Evolutionary conservation across 2,888 invertebrate species (phyloP).

Genomic region (Synanthedon formicaeformis): DNA sequence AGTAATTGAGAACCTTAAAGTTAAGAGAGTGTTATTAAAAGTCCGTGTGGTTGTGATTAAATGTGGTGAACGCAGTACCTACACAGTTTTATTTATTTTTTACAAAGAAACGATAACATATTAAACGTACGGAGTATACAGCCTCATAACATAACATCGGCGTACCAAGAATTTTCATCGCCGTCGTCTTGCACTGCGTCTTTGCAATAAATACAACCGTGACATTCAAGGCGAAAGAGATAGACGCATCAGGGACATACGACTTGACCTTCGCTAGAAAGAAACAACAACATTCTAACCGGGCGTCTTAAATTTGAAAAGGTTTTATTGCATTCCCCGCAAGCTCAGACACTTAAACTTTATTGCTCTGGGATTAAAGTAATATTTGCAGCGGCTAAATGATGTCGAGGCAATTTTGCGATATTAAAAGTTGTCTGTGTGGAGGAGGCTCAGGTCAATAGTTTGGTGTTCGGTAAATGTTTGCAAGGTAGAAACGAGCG

Average conservation of each 20-base stretch:
- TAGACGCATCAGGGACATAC: slow-evolving; percentile 30
- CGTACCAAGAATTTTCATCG: slow-evolving; percentile 66
- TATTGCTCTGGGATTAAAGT: slow-evolving; percentile 69
- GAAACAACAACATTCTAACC: slow-evolving; percentile 50
- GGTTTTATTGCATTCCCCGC: slow-evolving; percentile 68
- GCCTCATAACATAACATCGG: slow-evolving; percentile 62
- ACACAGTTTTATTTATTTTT: neutral
- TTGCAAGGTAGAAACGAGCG: slow-evolving; percentile 44
- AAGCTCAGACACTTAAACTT: slow-evolving; percentile 69
- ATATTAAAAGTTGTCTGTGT: slow-evolving; percentile 65
- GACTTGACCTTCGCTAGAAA: slow-evolving; percentile 52
- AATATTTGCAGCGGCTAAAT: slow-evolving; percentile 69
- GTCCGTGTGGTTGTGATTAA: no score
- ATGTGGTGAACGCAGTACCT: neutral
- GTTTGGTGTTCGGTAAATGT: slow-evolving; percentile 20
- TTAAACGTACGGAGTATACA: slow-evolving; percentile 59
- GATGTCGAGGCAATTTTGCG: slow-evolving; percentile 63
- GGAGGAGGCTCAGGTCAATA: slow-evolving; percentile 38
- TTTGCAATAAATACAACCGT: slow-evolving; percentile 53
- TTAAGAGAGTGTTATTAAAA: no score
- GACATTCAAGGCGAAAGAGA: slow-evolving; percentile 55
- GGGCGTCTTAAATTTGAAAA: slow-evolving; percentile 56
- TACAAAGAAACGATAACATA: slow-evolving; percentile 29
- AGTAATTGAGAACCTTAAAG: no score
- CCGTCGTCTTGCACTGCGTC: slow-evolving; percentile 51